Conservation (phyloP, 2,113 vertebrate species). For the Sorex araneus region DNA sequence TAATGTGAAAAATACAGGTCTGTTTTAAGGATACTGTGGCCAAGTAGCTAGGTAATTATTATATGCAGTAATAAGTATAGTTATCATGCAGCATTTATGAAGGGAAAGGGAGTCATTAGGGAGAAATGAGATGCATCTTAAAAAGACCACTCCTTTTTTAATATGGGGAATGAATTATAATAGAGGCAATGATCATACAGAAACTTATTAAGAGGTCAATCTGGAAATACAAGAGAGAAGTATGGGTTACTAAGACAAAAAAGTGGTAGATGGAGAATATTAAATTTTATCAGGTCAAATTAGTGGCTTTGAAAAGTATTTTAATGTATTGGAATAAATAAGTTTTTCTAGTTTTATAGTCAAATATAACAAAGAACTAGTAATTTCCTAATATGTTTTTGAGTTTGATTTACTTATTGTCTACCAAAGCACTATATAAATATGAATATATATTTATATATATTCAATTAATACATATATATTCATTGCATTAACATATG, state of each 20-base stretch:
- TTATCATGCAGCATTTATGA: background rate
- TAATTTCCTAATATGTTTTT: too few relatives aligned
- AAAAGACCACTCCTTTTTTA: background rate
- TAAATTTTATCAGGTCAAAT: too few relatives aligned
- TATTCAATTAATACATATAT: too few relatives aligned
- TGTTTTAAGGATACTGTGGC: background rate
- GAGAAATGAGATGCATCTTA: background rate
- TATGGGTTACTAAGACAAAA: background rate
- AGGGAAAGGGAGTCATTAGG: background rate
- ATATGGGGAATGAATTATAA: background rate
- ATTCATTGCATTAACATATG: too few relatives aligned
- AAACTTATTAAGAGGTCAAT: background rate
- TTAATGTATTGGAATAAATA: too few relatives aligned
- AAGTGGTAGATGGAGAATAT: too few relatives aligned
- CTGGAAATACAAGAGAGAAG: background rate
- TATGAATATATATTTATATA: too few relatives aligned
- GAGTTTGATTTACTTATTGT: too few relatives aligned
- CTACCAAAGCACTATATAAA: too few relatives aligned
- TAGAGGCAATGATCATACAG: background rate
- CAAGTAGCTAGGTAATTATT: background rate
- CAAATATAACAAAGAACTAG: too few relatives aligned
- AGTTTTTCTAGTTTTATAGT: too few relatives aligned
- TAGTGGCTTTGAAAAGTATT: too few relatives aligned
- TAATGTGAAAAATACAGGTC: background rate
- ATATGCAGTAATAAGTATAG: background rate